Percentiles rank a stretch among this genome's conserved stretches.
Conservation (phyloP, 2,888 invertebrate species). For the Aplocera efformata region DNA sequence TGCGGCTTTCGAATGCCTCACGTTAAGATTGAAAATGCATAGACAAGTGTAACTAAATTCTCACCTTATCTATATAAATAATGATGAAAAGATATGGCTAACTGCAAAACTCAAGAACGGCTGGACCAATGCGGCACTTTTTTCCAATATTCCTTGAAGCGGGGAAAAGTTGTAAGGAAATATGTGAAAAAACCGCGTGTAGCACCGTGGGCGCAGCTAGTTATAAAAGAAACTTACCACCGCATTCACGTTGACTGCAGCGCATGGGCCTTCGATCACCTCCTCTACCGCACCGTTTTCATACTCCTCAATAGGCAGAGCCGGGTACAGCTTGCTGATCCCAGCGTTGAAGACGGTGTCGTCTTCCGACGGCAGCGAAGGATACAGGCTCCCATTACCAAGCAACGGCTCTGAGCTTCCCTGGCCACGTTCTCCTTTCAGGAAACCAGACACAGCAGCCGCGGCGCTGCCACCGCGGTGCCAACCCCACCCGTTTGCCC, state of each 20-base stretch:
- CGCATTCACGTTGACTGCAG: constrained; percentile 61
- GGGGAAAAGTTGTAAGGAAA: no score
- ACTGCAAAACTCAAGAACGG: no score
- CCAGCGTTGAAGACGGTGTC: constrained; percentile 55
- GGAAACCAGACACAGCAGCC: constrained; percentile 59
- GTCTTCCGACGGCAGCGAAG: constrained; percentile 59
- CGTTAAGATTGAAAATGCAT: no score
- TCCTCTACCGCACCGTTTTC: constrained; percentile 68
- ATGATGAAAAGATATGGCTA: no score
- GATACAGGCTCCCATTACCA: constrained; percentile 59
- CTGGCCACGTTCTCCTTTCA: constrained; percentile 59
- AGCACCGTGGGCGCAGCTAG: no score
- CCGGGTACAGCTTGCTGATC: constrained; percentile 59
- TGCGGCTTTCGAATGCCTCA: no score
- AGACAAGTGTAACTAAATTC: no score
- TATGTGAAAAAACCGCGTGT: no score
- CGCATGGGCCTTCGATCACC: constrained; percentile 67
- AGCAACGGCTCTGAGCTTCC: constrained; percentile 48
- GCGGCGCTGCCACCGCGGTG: constrained; percentile 55
- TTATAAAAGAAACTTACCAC: constrained; percentile 62
- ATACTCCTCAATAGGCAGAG: constrained; percentile 67
- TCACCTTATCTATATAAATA: no score
- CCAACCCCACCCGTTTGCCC: constrained; percentile 75
- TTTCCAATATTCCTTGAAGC: no score
- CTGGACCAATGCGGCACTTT: no score